A percentile compares a stretch with the other conserved stretches of the same genome.
Conservation (phyloP, 2,797 vertebrate species). For the Helicolenus hilgendorfi region DNA sequence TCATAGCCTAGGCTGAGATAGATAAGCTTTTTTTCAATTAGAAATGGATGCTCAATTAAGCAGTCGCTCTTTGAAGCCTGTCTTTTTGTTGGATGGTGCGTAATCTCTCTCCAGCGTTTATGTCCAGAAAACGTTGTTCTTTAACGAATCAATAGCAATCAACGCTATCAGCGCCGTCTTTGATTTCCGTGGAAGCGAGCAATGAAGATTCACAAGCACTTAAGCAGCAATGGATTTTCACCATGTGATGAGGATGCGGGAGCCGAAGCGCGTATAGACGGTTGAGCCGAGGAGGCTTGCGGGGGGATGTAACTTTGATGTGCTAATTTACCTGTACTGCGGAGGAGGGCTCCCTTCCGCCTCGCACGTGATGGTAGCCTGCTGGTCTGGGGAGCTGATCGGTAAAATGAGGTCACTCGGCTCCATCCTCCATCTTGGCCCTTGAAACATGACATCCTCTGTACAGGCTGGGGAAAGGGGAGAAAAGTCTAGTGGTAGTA, state of each 20-base stretch:
- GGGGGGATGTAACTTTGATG: constrained; percentile 28
- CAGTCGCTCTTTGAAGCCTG: constrained; percentile 62
- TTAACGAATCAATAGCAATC: constrained; percentile 78
- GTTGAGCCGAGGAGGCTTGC: background rate
- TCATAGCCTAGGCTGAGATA: constrained; percentile 45
- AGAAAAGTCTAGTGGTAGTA: constrained; percentile 47
- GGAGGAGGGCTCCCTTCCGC: constrained; percentile 84
- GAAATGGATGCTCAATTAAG: constrained; percentile 72
- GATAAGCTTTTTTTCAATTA: constrained; percentile 67
- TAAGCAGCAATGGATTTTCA: constrained; percentile 43
- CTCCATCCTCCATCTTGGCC: constrained; percentile 89
- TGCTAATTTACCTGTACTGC: constrained; percentile 87
- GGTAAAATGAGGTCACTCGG: constrained; percentile 90
- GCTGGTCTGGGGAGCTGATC: constrained; percentile 86
- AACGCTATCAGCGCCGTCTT: constrained; percentile 61
- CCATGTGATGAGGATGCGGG: background rate
- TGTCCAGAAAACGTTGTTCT: constrained; percentile 66
- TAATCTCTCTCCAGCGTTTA: constrained; percentile 65
- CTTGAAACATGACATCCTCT: constrained; percentile 89
- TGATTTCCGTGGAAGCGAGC: constrained; percentile 62
- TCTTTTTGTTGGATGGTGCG: constrained; percentile 43
- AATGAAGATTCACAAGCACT: constrained; percentile 71
- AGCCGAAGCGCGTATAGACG: background rate
- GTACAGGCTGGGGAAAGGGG: constrained; percentile 75
- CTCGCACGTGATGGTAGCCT: constrained; percentile 85